These are phyloP conservation scores for Picus viridis DNA, from an alignment of 2,797 vertebrate genomes.

Conservation along the genomic window DNA sequence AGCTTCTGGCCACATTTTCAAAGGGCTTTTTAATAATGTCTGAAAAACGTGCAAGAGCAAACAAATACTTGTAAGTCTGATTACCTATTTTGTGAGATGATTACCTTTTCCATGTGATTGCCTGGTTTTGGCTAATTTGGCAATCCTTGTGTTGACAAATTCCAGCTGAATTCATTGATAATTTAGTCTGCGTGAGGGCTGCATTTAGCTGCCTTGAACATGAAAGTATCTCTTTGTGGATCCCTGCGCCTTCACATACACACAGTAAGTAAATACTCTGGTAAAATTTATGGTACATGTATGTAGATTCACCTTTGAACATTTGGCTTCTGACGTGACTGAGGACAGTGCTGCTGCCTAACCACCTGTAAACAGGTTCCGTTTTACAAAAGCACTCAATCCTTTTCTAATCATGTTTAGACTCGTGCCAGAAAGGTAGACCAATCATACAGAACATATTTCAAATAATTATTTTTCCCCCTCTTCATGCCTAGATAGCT, in stretches of 20 bases:
- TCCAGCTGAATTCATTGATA: slow-evolving; percentile 12
- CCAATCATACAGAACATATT: fast-evolving
- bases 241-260: background rate
- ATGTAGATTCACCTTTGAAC: background rate
- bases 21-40: background rate
- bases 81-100: slow-evolving; percentile 42
- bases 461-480: background rate
- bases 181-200: background rate
- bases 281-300: background rate
- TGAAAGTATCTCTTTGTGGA: slow-evolving; percentile 10
- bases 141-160: background rate
- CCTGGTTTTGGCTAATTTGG: slow-evolving; percentile 48
- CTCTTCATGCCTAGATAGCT: background rate
- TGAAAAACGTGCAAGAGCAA: slow-evolving; percentile 28
- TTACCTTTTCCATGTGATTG: slow-evolving; percentile 40
- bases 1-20: slow-evolving; percentile 8
- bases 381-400: background rate
- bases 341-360: background rate
- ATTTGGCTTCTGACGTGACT: background rate
- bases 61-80: background rate
- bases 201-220: slow-evolving; percentile 35
- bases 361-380: background rate
- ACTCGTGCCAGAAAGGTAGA: background rate
- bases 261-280: background rate
- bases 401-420: background rate